Conservation (phyloP, 92 coral and sea anemone genomes). For the Porites lobata region DNA sequence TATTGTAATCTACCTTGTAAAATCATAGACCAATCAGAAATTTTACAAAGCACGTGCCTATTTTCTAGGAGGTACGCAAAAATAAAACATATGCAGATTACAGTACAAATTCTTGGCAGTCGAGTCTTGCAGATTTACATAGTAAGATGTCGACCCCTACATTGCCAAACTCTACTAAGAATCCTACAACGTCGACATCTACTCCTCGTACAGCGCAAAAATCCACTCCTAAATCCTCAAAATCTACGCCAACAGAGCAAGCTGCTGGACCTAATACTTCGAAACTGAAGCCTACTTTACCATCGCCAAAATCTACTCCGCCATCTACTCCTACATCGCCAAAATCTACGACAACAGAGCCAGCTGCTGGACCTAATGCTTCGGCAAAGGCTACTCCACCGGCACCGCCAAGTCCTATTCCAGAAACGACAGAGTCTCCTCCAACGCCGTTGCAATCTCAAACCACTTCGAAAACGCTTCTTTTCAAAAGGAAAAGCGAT, state of each 20-base stretch:
- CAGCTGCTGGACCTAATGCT: background rate
- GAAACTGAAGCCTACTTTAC: conserved; percentile 13
- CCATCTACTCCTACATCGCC: conserved; percentile 1
- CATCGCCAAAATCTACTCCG: too few species aligned
- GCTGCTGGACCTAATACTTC: background rate
- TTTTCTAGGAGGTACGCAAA: conserved; percentile 34
- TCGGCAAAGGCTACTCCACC: conserved; percentile 20
- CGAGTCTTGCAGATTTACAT: background rate
- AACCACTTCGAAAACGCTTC: conserved; percentile 37
- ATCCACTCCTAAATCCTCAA: conserved; percentile 9
- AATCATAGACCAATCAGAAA: conserved; percentile 10
- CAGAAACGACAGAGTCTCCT: too few species aligned
- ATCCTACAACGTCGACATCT: conserved; percentile 28
- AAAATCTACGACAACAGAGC: background rate
- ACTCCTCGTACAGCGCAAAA: background rate
- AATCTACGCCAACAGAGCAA: background rate
- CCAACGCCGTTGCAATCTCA: conserved; percentile 25
- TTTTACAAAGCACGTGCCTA: conserved; percentile 11
- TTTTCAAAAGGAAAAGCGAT: conserved; percentile 36
- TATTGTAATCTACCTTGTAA: too few species aligned
- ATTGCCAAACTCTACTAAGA: background rate
- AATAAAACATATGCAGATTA: conserved; percentile 9
- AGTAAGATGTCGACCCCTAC: conserved; percentile 9
- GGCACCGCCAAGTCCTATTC: too few species aligned
- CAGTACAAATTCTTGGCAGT: background rate